Evolutionary conservation across 2,113 vertebrate genomes (phyloP).

Genomic region (Pterocles burchelli): DNA sequence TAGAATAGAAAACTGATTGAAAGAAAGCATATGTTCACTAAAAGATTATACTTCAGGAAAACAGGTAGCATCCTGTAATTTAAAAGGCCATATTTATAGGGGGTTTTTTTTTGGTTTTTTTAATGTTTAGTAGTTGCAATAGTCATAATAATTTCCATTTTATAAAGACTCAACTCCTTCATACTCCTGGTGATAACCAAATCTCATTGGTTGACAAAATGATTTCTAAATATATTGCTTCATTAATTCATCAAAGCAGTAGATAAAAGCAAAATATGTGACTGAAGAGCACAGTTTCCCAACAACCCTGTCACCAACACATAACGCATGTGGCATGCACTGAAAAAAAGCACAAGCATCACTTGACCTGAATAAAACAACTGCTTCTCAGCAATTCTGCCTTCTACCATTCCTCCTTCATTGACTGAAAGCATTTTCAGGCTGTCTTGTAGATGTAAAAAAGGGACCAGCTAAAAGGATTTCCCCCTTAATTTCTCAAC

Average conservation of each 20-base stretch:
- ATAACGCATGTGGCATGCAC: background rate
- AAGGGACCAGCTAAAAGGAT: background rate
- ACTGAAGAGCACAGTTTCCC: background rate
- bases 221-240: background rate
- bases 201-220: background rate
- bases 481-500: constrained; percentile 25
- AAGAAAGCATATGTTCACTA: background rate
- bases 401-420: background rate
- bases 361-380: background rate
- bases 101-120: background rate
- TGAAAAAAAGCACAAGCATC: background rate
- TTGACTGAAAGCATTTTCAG: background rate
- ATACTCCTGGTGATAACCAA: background rate
- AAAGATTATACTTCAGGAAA: background rate
- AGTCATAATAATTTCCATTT: background rate
- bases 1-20: background rate
- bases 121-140: background rate
- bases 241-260: background rate
- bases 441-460: background rate
- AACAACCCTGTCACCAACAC: background rate
- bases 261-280: background rate
- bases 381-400: background rate
- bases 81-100: background rate
- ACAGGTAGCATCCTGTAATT: background rate
- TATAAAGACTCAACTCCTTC: background rate